Conservation (phyloP, 1,140 invertebrate genomes). For the Spodoptera litura region DNA sequence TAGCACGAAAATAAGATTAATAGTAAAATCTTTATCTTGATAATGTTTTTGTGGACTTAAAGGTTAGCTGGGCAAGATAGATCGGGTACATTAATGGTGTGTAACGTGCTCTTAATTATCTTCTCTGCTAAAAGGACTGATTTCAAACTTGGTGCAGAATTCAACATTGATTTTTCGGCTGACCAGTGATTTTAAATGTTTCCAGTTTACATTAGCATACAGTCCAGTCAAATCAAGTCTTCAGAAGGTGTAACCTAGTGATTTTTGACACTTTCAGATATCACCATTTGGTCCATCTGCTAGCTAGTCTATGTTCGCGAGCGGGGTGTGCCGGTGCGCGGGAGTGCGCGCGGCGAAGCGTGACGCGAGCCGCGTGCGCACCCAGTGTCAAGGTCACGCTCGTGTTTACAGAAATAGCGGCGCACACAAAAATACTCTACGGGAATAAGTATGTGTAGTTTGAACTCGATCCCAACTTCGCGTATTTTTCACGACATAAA, state of each 20-base stretch:
- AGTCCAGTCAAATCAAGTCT: no score
- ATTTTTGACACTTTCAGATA: no score
- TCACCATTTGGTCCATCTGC: conserved; percentile 1
- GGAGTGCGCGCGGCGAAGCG: conserved; percentile 42
- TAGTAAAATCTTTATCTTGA: conserved; percentile 8
- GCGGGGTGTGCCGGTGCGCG: conserved; percentile 48
- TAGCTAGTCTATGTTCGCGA: conserved; percentile 22
- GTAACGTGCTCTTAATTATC: neutral
- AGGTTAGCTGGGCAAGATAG: neutral
- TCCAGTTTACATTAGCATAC: no score
- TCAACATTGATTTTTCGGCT: no score
- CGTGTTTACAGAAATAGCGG: conserved; percentile 51
- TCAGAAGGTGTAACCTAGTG: no score
- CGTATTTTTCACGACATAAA: no score
- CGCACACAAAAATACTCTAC: conserved; percentile 43
- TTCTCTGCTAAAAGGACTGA: neutral
- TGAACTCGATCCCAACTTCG: neutral
- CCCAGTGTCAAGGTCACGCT: conserved; percentile 52
- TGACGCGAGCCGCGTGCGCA: conserved; percentile 46
- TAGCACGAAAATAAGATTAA: neutral
- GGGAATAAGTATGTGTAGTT: neutral
- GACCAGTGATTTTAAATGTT: no score
- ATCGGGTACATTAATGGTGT: neutral
- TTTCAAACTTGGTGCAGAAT: no score
- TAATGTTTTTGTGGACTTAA: neutral